Evolutionary conservation across 2,888 invertebrate genomes (phyloP), one percentile per base, ranked within the genome.

Genomic region (Arge pagana): DNA sequence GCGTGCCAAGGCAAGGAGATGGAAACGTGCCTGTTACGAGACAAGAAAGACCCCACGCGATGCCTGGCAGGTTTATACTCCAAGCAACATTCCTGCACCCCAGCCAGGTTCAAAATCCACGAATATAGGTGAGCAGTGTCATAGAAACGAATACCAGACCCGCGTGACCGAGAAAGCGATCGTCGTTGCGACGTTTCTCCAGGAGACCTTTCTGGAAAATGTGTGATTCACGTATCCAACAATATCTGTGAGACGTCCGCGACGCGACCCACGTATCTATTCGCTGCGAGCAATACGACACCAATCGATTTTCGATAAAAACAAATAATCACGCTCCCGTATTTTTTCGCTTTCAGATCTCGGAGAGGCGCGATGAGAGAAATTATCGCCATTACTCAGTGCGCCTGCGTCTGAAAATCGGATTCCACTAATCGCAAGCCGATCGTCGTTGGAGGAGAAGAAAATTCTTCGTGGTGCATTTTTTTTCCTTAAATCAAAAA

Each of bases 51-150:
- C 49, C 74, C 76, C 3, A 60, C 60, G 11, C 71, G 66, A 56
- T 76, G 73, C 53, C 54, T 71, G 45, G 68, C 67, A n/a, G 70
- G 70, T 21, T 55, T 67, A 24, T 71, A 67, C 49, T 66, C 65
- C 41, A 65, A 59, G 23, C 68, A 65, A 50, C 64, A 66, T 43
- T 62, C 55, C 56, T 77, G 77, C 55, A 68, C 68, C 24, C 72
- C 77, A 2, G 70, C 72, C 3, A 72, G 68, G 57, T 77, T 76
- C 53, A 68, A 73, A 59, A 67, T 76, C 49, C 71, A 75, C 60
- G 72, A 74, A 53, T 77, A 74, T 64, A 66, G 70, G 70, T 67
- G n/a, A n/a, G n/a, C n/a, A n/a, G n/a, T n/a, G n/a, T n/a, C n/a
- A n/a, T n/a, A n/a, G n/a, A n/a, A 8, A 28, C 28, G 28, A 28